Evolutionary conservation across 2,888 invertebrate species (phyloP).

Genomic region (Octonoba sinensis): DNA sequence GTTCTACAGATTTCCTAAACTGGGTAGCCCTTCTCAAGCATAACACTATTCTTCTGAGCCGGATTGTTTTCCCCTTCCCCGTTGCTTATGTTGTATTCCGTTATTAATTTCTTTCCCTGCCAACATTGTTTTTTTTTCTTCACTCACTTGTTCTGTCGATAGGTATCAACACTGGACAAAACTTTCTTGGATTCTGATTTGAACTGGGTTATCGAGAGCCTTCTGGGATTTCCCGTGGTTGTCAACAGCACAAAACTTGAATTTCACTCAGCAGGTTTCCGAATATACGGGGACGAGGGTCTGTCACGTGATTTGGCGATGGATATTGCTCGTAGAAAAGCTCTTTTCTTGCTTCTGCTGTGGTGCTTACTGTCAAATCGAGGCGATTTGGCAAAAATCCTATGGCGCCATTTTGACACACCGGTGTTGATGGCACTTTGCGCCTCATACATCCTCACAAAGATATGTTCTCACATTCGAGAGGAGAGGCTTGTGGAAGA

Average conservation of each 20-base stretch:
- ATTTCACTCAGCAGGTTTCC: slow-evolving; percentile 66
- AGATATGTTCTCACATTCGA: slow-evolving; percentile 63
- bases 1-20: no score
- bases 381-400: slow-evolving; percentile 65
- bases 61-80: no score
- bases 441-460: slow-evolving; percentile 65
- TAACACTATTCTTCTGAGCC: no score
- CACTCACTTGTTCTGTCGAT: no score
- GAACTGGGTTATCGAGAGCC: slow-evolving; percentile 68
- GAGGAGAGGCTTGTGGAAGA: slow-evolving; percentile 66
- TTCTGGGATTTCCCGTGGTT: slow-evolving; percentile 69
- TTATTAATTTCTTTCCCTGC: no score
- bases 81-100: no score
- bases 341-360: slow-evolving; percentile 66
- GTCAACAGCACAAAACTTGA: slow-evolving; percentile 69
- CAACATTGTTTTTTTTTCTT: no score
- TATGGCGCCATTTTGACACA: slow-evolving; percentile 67
- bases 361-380: slow-evolving; percentile 68
- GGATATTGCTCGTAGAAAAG: slow-evolving; percentile 66
- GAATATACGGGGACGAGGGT: slow-evolving; percentile 64
- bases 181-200: slow-evolving; percentile 67
- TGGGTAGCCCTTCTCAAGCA: no score
- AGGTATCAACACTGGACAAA: slow-evolving; percentile 54
- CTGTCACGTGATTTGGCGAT: not conserved
- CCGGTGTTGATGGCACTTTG: slow-evolving; percentile 67